Conservation (phyloP, 2,888 invertebrate species). For the Morpho deidamia region DNA sequence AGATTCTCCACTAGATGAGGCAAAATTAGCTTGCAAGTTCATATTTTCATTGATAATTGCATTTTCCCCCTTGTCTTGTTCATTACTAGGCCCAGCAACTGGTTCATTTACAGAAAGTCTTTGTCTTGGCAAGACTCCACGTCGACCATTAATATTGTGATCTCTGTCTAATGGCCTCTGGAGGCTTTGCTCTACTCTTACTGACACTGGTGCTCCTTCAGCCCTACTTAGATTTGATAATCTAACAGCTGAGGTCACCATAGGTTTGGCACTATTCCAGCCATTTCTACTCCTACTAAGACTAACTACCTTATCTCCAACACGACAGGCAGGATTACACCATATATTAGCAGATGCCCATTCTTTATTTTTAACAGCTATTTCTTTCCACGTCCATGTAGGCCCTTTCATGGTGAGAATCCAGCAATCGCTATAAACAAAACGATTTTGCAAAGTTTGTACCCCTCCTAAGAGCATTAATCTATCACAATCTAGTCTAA, state of each 20-base stretch:
- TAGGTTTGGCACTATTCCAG: slow-evolving; percentile 71
- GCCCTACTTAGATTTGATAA: slow-evolving; percentile 57
- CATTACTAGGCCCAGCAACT: slow-evolving; percentile 67
- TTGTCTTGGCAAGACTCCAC: slow-evolving; percentile 76
- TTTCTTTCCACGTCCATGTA: slow-evolving; percentile 85
- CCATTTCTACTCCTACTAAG: slow-evolving; percentile 80
- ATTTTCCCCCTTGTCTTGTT: slow-evolving; percentile 33
- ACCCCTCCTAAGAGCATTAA: slow-evolving; percentile 91
- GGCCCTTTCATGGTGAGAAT: slow-evolving; percentile 86
- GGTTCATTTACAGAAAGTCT: slow-evolving; percentile 48
- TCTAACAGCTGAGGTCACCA: slow-evolving; percentile 76
- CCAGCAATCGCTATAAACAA: slow-evolving; percentile 94
- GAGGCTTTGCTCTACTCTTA: slow-evolving; percentile 67
- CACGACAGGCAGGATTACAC: slow-evolving; percentile 94
- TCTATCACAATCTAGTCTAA: slow-evolving; percentile 86
- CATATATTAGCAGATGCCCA: slow-evolving; percentile 92
- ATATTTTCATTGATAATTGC: slow-evolving; percentile 38
- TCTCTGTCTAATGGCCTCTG: slow-evolving; percentile 80
- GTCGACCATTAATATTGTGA: slow-evolving; percentile 85
- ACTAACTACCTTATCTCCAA: slow-evolving; percentile 87
- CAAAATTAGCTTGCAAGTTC: slow-evolving; percentile 31
- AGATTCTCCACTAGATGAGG: slow-evolving; percentile 41
- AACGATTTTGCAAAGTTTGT: slow-evolving; percentile 87
- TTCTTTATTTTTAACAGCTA: slow-evolving; percentile 86
- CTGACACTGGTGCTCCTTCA: slow-evolving; percentile 67